Conservation (phyloP, 2,113 vertebrate species). For the Gasterosteus aculeatus region DNA sequence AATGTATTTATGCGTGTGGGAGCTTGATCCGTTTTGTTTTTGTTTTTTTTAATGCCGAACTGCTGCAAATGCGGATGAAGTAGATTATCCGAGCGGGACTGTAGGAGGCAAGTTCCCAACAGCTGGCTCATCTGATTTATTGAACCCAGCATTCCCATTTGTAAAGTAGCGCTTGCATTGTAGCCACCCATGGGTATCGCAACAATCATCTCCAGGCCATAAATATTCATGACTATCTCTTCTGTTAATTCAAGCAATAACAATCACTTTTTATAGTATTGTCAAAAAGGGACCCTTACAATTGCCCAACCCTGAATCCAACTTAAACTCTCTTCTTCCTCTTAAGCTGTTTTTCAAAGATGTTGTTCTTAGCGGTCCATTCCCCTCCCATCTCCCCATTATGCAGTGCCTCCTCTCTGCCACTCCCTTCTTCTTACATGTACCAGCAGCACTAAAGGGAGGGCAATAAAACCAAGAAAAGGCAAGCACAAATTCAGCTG, state of each 20-base stretch:
- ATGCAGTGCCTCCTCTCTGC: constrained; percentile 26
- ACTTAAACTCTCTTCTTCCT: constrained; percentile 3
- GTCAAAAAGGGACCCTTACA: too few relatives aligned
- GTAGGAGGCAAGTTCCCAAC: background rate
- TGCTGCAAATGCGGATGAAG: background rate
- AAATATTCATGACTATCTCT: background rate
- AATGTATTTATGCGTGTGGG: background rate
- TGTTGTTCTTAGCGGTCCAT: constrained; percentile 26
- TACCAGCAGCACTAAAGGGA: constrained; percentile 55
- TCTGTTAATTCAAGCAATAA: background rate
- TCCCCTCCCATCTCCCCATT: constrained; percentile 20
- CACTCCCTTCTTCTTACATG: constrained; percentile 54
- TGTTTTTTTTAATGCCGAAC: too few relatives aligned
- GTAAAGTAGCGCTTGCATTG: background rate
- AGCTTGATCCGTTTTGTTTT: background rate
- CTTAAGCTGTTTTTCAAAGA: constrained; percentile 31
- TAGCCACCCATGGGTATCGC: too few relatives aligned
- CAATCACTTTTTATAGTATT: background rate
- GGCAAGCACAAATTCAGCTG: constrained; percentile 45
- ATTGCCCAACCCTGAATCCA: background rate
- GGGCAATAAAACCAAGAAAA: constrained; percentile 53
- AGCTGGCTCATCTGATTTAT: background rate
- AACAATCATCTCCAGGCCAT: background rate
- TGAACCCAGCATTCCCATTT: background rate
- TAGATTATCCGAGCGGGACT: background rate